Evolutionary conservation across 2,888 invertebrate genomes (phyloP).

Genomic region (Lithosia quadra): DNA sequence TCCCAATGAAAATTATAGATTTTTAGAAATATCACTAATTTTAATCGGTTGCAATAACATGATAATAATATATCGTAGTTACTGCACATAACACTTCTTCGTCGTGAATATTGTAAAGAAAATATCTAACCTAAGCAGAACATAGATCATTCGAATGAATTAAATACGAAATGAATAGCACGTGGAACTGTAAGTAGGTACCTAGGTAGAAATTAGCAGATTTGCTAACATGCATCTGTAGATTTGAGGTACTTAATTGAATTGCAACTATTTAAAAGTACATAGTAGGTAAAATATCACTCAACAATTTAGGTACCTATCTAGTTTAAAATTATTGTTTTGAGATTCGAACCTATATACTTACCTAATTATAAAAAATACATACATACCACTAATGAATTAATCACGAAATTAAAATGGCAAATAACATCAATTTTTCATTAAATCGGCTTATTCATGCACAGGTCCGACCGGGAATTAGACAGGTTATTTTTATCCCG

Average conservation of each 20-base stretch:
- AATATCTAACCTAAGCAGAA: background rate
- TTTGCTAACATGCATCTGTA: too few relatives aligned
- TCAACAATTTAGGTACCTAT: too few relatives aligned
- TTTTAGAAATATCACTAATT: background rate
- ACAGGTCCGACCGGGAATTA: background rate
- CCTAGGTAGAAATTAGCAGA: too few relatives aligned
- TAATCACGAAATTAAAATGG: background rate
- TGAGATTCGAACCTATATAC: background rate
- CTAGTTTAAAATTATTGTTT: background rate
- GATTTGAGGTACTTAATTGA: too few relatives aligned
- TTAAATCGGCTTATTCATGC: background rate
- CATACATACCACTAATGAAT: background rate
- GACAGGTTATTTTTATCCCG: background rate
- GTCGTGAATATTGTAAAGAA: background rate
- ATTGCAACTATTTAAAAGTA: too few relatives aligned
- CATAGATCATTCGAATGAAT: background rate
- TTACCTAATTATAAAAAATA: background rate
- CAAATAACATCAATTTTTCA: background rate
- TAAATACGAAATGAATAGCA: too few relatives aligned
- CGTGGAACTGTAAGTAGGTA: too few relatives aligned
- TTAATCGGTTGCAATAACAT: background rate
- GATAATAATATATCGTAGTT: background rate
- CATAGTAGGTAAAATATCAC: background rate
- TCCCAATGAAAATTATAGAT: background rate
- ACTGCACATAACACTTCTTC: background rate